These are phyloP conservation scores for Papilio helenus DNA, from an alignment of 1,140 invertebrate species.

Conservation along the genomic window DNA sequence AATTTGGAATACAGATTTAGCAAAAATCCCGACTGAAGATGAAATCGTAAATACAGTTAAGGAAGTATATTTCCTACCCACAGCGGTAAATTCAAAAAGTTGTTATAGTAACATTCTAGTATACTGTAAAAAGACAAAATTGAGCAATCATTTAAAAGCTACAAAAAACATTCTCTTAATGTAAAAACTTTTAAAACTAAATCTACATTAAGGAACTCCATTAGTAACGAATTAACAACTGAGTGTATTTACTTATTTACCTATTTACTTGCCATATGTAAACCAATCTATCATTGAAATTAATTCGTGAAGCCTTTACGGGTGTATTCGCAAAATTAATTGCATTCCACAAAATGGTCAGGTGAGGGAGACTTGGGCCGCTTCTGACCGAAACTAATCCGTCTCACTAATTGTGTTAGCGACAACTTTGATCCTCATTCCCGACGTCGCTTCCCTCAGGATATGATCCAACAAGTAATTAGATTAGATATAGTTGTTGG, in stretches of 20 bases:
- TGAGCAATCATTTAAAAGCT: too few relatives aligned
- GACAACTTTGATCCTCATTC: slow-evolving; percentile 79
- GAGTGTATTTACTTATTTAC: neutral
- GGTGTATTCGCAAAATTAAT: slow-evolving; percentile 58
- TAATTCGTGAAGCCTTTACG: slow-evolving; percentile 32
- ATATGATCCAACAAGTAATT: slow-evolving; percentile 79
- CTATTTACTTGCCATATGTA: neutral
- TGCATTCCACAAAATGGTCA: slow-evolving; percentile 64
- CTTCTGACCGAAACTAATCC: slow-evolving; percentile 78
- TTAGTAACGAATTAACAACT: neutral
- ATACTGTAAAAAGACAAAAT: too few relatives aligned
- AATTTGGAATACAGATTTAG: neutral
- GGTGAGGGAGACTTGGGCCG: slow-evolving; percentile 55
- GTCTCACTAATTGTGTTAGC: slow-evolving; percentile 78
- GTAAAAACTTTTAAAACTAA: too few relatives aligned
- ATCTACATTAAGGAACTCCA: neutral
- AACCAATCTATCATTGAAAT: slow-evolving; percentile 39
- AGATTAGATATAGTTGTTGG: slow-evolving; percentile 80
- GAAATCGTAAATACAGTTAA: neutral
- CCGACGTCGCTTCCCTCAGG: slow-evolving; percentile 66
- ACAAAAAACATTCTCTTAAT: too few relatives aligned
- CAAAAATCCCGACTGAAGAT: neutral
- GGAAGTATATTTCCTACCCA: neutral
- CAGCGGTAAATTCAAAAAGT: too few relatives aligned
- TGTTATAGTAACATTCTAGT: too few relatives aligned